A percentile compares a stretch with the other conserved stretches of the same genome.
Evolutionary conservation across 2,113 vertebrate genomes (phyloP).

Genomic region (Motacilla tschutschensis): DNA sequence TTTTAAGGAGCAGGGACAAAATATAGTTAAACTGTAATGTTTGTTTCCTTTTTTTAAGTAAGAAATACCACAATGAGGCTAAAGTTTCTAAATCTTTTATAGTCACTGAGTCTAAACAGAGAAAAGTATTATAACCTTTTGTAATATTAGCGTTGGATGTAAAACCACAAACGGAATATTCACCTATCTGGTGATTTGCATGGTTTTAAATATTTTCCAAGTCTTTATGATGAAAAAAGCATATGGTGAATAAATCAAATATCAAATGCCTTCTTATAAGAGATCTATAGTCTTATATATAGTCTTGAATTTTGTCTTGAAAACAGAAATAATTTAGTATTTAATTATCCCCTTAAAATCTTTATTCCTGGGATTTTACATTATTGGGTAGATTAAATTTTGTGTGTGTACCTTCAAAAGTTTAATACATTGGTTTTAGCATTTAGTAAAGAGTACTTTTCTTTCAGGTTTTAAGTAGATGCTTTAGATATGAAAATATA

Average conservation of each 20-base stretch:
- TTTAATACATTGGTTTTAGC: not conserved
- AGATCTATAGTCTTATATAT: no score
- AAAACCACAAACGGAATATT: not conserved
- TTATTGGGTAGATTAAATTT: not conserved
- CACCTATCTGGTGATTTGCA: not conserved
- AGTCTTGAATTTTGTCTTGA: not conserved
- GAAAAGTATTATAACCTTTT: not conserved
- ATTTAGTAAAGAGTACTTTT: not conserved
- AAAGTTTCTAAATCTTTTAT: not conserved
- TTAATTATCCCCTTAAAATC: not conserved
- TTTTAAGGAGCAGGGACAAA: not conserved
- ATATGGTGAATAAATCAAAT: not conserved
- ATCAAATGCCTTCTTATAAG: not conserved
- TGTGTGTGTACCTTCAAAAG: not conserved
- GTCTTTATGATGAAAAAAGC: not conserved
- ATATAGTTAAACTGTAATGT: not conserved
- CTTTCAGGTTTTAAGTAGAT: not conserved
- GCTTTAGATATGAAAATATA: not conserved
- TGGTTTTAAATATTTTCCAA: not conserved
- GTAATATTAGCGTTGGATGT: not conserved
- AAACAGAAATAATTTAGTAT: not conserved
- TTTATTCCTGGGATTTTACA: not conserved
- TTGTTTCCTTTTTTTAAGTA: not conserved
- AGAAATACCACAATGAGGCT: not conserved
- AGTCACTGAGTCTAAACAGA: not conserved